Conservation (phyloP, 2,113 vertebrate species). For the Speoplatyrhinus poulsoni region DNA sequence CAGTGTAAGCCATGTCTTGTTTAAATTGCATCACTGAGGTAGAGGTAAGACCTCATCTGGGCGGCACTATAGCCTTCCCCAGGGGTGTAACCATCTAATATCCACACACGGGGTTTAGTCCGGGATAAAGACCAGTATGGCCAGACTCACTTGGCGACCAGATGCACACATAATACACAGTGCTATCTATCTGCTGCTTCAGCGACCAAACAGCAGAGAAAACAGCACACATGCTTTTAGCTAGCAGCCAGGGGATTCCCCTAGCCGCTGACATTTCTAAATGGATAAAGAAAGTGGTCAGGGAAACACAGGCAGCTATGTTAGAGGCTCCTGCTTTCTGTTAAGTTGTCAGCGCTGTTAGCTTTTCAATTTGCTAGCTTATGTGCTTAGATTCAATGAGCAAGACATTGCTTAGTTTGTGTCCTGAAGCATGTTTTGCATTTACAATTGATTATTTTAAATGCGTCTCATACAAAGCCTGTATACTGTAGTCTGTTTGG, state of each 20-base stretch:
- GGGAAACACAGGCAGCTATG: slow-evolving; percentile 11
- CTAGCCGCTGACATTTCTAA: slow-evolving; percentile 63
- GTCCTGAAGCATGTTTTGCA: too few relatives aligned
- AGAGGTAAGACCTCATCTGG: slow-evolving; percentile 54
- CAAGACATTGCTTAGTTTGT: too few relatives aligned
- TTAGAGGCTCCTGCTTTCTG: too few relatives aligned
- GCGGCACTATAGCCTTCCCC: slow-evolving; percentile 38
- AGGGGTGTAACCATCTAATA: slow-evolving; percentile 45
- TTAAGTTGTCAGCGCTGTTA: too few relatives aligned
- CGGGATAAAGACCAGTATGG: slow-evolving; percentile 61
- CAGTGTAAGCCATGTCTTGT: slow-evolving; percentile 1
- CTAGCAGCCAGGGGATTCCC: slow-evolving; percentile 56
- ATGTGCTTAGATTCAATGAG: too few relatives aligned
- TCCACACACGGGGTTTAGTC: slow-evolving; percentile 42
- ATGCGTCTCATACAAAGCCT: too few relatives aligned
- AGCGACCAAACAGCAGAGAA: slow-evolving; percentile 54
- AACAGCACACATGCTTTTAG: slow-evolving; percentile 61
- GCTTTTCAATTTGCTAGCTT: too few relatives aligned
- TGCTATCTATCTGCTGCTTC: slow-evolving; percentile 52
- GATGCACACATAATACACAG: slow-evolving; percentile 51
- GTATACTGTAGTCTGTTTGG: too few relatives aligned
- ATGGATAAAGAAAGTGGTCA: slow-evolving; percentile 59
- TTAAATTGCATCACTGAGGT: slow-evolving; percentile 14
- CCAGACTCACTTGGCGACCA: slow-evolving; percentile 48
- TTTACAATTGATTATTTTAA: too few relatives aligned